Percentiles rank a stretch among this genome's conserved stretches.
phyloP scores from a whole-genome alignment of 2,113 vertebrate species.

The Lophotis ruficrista region DNA sequence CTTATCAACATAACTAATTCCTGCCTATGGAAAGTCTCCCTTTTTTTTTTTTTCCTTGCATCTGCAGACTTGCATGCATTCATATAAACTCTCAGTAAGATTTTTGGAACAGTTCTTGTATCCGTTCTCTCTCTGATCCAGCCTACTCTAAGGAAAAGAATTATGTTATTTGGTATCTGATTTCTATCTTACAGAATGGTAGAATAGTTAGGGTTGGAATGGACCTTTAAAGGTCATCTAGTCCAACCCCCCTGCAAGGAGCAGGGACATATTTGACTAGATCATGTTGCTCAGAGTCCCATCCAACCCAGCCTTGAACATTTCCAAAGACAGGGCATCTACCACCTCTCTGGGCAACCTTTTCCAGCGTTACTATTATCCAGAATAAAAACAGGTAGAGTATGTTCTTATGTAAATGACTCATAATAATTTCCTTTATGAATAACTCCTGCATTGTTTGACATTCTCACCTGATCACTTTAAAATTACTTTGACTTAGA shows the following conservation, averaged over 20 bases:
- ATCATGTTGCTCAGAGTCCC: too few relatives aligned
- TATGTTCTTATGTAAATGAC: neutral
- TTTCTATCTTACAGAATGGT: neutral
- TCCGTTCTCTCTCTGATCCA: neutral
- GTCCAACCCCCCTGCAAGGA: too few relatives aligned
- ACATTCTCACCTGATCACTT: neutral
- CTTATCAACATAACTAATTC: neutral
- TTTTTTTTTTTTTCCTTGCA: neutral
- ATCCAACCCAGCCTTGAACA: too few relatives aligned
- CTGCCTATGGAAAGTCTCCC: neutral
- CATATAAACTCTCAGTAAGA: neutral
- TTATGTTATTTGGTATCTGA: neutral
- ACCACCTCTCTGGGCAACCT: too few relatives aligned
- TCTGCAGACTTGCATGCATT: neutral
- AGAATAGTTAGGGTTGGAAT: too few relatives aligned
- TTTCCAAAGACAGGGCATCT: too few relatives aligned
- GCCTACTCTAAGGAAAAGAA: neutral
- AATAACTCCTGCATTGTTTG: neutral
- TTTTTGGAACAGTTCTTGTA: neutral
- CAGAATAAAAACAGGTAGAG: neutral
- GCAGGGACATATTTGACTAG: too few relatives aligned
- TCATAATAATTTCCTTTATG: neutral
- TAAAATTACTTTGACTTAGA: neutral
- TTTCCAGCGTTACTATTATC: neutral
- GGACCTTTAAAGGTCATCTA: too few relatives aligned